Base-by-base conservation (phyloP, 1,140 invertebrate species). In the Akabosia matsudoensis region DNA sequence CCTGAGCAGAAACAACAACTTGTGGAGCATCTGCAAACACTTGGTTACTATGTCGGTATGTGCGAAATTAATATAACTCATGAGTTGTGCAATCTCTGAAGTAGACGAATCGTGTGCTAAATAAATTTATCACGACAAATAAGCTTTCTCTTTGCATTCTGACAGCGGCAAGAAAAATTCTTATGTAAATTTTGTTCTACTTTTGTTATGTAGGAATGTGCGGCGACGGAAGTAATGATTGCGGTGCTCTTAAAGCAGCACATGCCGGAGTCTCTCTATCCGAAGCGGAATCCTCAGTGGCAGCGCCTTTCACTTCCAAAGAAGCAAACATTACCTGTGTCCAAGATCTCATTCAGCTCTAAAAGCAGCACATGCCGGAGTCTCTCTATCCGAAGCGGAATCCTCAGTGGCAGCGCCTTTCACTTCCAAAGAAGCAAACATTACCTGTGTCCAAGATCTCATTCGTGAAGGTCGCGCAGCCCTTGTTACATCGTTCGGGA, bases 1-100 rank as follows among this genome's bases (percentile, higher is more conserved):
- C 96, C 97, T 0, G 95, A 98, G 79, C 96, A 98, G 85, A 98
- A 98, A 84, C 94, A 95, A 78, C 93, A 97, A 82, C 86, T 98
- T 16, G 89, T 98, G 24, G 92, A 93, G 81, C 87, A 90, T 75
- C 85, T 98, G 13, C 95, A 98, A 85, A 88, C 88, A 33, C 86
- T 97, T 13, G 93, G 92, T 73, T 93, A 92, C 82, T 89, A 91
- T 74, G 92, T 93, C 77, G 92, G 89, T 89, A 80, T 84, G 88
- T 84, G 75, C 7, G 37, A 45, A 45, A 45, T 18, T 45, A 10
- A 45, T n/a, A n/a, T n/a, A n/a, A n/a, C n/a, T n/a, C n/a, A n/a
- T n/a, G n/a, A n/a, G n/a, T n/a, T n/a, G n/a, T n/a, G n/a, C n/a
- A n/a, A n/a, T n/a, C n/a, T n/a, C n/a, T n/a, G n/a, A n/a, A n/a